A percentile compares a stretch with the other conserved stretches of the same genome.
These are phyloP conservation scores for Gisinianus flammeolus DNA, from an alignment of 2,888 invertebrate genomes.

Conservation along the genomic window DNA sequence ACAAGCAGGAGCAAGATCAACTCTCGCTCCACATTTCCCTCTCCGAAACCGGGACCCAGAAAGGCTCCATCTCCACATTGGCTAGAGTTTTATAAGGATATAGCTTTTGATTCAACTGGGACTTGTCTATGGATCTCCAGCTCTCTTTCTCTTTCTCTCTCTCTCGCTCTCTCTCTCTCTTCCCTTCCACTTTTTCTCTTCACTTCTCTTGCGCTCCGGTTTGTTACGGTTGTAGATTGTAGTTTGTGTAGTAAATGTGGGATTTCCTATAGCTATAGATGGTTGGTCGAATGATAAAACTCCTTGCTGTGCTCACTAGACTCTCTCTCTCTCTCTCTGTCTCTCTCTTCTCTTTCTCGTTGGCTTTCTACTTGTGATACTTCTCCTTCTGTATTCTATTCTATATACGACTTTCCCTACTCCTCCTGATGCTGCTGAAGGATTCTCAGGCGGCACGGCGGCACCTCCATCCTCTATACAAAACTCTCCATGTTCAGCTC, in stretches of 20 bases:
- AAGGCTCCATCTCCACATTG: constrained; percentile 17
- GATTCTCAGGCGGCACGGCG: constrained; percentile 29
- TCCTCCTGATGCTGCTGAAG: not conserved
- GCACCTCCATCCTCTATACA: constrained; percentile 14
- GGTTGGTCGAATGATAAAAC: constrained; percentile 4
- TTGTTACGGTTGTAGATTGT: not conserved
- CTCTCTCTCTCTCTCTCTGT: not conserved
- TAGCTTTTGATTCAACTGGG: constrained; percentile 41
- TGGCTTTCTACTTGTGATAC: not conserved
- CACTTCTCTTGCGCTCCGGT: not conserved
- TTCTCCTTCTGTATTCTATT: not conserved
- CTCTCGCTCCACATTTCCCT: constrained; percentile 10
- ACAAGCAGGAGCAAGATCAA: not conserved
- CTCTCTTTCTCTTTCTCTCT: not conserved
- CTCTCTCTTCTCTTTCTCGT: constrained; percentile 17
- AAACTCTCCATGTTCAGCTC: not conserved
- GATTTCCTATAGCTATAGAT: constrained; percentile 6
- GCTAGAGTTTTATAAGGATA: constrained; percentile 39
- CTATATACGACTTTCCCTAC: not conserved
- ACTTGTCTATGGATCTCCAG: constrained; percentile 22
- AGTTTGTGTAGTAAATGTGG: not conserved
- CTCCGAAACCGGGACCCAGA: constrained; percentile 27
- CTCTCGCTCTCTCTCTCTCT: not conserved
- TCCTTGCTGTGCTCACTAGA: too few species aligned
- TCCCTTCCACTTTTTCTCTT: not conserved